Percentiles rank a stretch among this genome's conserved stretches.
Conservation (phyloP, 1,140 invertebrate genomes). For the Stenopsyche tienmushanensis region DNA sequence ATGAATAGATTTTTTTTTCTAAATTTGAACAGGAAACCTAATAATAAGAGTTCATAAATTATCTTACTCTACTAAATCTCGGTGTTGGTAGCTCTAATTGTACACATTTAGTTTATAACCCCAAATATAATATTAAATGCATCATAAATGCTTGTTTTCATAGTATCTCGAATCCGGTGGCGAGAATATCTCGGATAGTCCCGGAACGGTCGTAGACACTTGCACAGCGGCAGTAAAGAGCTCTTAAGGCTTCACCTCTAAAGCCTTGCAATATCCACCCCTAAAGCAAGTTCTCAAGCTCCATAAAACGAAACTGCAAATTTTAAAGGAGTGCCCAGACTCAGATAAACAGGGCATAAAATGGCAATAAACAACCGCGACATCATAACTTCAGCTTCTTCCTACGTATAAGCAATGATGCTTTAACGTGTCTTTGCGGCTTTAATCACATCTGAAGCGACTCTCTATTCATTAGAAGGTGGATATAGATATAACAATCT, state of each 20-base stretch:
- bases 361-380: conserved; percentile 2
- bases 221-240: background rate
- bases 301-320: background rate
- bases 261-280: background rate
- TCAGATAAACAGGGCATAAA: background rate
- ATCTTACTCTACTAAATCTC: background rate
- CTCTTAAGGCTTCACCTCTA: background rate
- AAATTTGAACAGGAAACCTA: background rate
- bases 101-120: background rate
- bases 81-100: background rate
- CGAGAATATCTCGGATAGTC: background rate
- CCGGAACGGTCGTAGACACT: conserved; percentile 9
- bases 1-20: background rate
- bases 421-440: background rate
- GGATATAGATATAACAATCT: too few species aligned
- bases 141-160: conserved; percentile 2
- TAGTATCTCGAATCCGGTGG: too few species aligned
- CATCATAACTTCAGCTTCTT: background rate
- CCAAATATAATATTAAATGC: background rate
- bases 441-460: background rate
- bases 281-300: background rate
- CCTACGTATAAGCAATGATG: background rate
- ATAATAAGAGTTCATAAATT: too few species aligned
- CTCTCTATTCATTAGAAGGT: too few species aligned
- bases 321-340: background rate